Base-by-base conservation (phyloP, 2,113 vertebrate genomes). In the Psilopsiagon aymara region DNA sequence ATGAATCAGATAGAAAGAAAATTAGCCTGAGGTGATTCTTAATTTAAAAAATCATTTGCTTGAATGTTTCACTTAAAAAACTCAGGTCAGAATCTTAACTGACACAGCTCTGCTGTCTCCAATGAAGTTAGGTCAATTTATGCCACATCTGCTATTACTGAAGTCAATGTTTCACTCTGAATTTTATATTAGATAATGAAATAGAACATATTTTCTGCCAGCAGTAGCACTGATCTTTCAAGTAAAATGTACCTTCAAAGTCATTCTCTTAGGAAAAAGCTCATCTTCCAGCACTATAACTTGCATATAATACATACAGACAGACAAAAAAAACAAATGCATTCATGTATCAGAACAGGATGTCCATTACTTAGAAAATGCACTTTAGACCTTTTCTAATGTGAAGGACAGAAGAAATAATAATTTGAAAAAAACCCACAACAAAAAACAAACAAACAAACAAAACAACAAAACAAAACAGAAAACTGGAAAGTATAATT, bases 331-430 rank as follows among this genome's bases (percentile, higher is more conserved):
- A 68, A 69, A 59, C 27, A 81, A 43, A 87, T 49, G 44, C 31
- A 51, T 62, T 68, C 82, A 87, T 37, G 25, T 67, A 67, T 90
- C 59, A 63, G n/a, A 94, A 86, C 37, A 94, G 63, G 47, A 89
- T 69, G 67, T 63, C 37, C 68, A 62, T 83, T 93, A 92, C 55
- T 55, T 68, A 81, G 29, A 68, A 94, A 95, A 75, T 76, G 71
- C 51, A 91, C 79, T 94, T 64, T 86, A 59, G 55, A 85, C 63
- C 35, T 83, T 64, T 85, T 81, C 47, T 95, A 95, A 96, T 75
- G 90, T 47, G 43, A 94, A 86, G 88, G 43, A 96, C 75, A 77
- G 74, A 88, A 80, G 27, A 39, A 35, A 49, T n/a, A 59, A 55
- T 18, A 70, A 83, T 82, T 37, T 7, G 8, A 80, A 76, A n/a